phyloP scores from a whole-genome alignment of 2,888 invertebrate genomes.

The Lepidochrysops patricia region DNA sequence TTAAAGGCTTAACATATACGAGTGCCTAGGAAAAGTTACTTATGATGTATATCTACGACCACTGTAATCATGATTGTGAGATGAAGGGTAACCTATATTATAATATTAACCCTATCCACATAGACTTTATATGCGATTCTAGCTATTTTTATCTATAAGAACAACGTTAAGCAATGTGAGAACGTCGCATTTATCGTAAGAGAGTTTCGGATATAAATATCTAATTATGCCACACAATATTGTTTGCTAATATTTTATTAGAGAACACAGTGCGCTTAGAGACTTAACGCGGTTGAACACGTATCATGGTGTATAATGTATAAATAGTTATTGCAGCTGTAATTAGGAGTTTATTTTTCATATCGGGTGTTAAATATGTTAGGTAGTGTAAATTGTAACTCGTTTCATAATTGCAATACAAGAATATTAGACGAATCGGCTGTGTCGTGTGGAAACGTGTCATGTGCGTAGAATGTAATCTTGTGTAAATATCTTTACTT shows the following conservation, averaged over 20 bases:
- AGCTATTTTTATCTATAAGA: slow-evolving; percentile 59
- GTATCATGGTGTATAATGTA: slow-evolving; percentile 66
- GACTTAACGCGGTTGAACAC: slow-evolving; percentile 52
- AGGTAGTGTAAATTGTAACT: slow-evolving; percentile 66
- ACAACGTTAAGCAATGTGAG: slow-evolving; percentile 36
- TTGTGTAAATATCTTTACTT: slow-evolving; percentile 54
- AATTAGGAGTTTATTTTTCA: slow-evolving; percentile 75
- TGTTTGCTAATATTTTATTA: slow-evolving; percentile 54
- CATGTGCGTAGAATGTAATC: slow-evolving; percentile 52
- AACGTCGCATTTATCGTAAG: slow-evolving; percentile 33
- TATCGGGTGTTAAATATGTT: slow-evolving; percentile 72
- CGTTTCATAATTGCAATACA: slow-evolving; percentile 65
- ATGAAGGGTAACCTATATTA: slow-evolving; percentile 51
- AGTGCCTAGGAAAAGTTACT: slow-evolving; percentile 70
- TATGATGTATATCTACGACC: slow-evolving; percentile 68
- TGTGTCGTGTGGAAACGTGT: slow-evolving; percentile 68
- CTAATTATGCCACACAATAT: slow-evolving; percentile 39
- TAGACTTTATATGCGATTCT: slow-evolving; percentile 40
- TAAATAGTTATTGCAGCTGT: slow-evolving; percentile 74
- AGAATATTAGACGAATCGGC: slow-evolving; percentile 66
- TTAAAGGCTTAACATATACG: slow-evolving; percentile 59
- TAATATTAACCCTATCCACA: slow-evolving; percentile 25
- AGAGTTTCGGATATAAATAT: slow-evolving; percentile 32
- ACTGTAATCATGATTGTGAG: slow-evolving; percentile 68
- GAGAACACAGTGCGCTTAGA: slow-evolving; percentile 64